phyloP scores from a whole-genome alignment of 2,888 invertebrate species.

The Agrochola circellaris region DNA sequence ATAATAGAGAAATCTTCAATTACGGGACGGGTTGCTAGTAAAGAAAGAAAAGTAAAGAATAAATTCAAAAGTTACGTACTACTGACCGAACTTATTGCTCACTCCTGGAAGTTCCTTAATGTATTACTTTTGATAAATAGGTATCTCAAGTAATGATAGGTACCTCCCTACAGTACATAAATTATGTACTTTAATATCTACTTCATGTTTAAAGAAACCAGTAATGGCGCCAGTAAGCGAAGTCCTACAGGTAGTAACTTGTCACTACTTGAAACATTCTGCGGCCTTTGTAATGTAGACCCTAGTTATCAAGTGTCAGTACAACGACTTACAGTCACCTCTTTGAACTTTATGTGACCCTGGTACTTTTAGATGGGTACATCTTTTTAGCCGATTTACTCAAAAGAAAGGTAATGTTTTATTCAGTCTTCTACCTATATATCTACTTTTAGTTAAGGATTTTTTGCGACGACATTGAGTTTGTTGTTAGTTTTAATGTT shows the following conservation, averaged over 20 bases:
- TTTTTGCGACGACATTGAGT: too few species aligned
- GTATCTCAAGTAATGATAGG: neutral
- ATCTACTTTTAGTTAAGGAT: neutral
- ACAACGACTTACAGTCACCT: neutral
- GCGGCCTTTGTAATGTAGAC: neutral
- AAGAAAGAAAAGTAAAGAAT: too few species aligned
- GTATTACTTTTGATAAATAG: neutral
- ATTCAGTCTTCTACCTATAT: neutral
- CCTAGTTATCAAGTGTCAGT: conserved; percentile 15
- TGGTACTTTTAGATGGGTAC: neutral
- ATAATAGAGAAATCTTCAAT: too few species aligned
- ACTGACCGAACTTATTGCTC: neutral
- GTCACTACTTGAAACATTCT: conserved; percentile 52
- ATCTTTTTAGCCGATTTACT: neutral
- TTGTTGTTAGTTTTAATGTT: neutral
- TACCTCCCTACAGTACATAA: neutral
- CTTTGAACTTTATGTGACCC: conserved; percentile 9
- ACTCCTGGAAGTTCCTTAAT: neutral
- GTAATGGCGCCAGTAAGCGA: conserved; percentile 26
- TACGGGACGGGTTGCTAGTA: too few species aligned
- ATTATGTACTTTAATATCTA: neutral
- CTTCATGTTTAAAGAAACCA: neutral
- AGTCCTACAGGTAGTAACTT: conserved; percentile 54
- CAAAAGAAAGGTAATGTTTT: neutral
- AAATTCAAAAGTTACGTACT: neutral